Conservation (phyloP, 2,888 invertebrate species). For the Hydropsyche betteni region DNA sequence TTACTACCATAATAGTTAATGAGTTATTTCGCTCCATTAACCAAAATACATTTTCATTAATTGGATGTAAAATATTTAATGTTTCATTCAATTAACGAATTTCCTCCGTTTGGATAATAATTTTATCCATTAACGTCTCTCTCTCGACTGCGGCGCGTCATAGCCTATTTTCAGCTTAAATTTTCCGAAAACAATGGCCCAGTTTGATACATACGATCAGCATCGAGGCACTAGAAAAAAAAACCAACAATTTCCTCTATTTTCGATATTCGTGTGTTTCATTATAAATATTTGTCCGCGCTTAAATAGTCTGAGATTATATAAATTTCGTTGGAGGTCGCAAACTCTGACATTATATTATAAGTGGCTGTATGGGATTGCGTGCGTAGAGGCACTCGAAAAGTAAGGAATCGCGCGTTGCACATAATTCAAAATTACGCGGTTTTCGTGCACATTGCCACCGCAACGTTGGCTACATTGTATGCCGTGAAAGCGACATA, state of each 20-base stretch:
- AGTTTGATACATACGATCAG: too few species aligned
- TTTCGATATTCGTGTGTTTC: too few species aligned
- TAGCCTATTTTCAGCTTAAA: conserved; percentile 22
- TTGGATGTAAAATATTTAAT: conserved; percentile 32
- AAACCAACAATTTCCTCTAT: neutral
- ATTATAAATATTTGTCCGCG: too few species aligned
- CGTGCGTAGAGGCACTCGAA: conserved; percentile 18
- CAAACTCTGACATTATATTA: neutral
- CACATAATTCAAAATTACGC: conserved; percentile 32
- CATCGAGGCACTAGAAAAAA: neutral
- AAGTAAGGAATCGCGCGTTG: conserved; percentile 10
- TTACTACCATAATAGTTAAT: conserved; percentile 21
- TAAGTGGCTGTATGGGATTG: neutral
- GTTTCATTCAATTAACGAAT: conserved; percentile 28
- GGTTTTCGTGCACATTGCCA: conserved; percentile 26
- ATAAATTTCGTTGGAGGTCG: neutral
- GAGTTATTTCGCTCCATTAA: conserved; percentile 26
- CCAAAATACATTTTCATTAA: conserved; percentile 29
- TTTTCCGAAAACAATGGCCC: neutral
- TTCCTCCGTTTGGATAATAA: conserved; percentile 19
- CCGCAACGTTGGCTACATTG: conserved; percentile 10
- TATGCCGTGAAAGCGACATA: neutral
- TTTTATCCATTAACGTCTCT: conserved; percentile 20
- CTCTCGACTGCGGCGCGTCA: conserved; percentile 4
- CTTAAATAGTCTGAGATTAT: neutral